A percentile compares a stretch with the other conserved stretches of the same genome.
Evolutionary conservation across 2,888 invertebrate genomes (phyloP).

Genomic region (Chymomyza amoena): DNA sequence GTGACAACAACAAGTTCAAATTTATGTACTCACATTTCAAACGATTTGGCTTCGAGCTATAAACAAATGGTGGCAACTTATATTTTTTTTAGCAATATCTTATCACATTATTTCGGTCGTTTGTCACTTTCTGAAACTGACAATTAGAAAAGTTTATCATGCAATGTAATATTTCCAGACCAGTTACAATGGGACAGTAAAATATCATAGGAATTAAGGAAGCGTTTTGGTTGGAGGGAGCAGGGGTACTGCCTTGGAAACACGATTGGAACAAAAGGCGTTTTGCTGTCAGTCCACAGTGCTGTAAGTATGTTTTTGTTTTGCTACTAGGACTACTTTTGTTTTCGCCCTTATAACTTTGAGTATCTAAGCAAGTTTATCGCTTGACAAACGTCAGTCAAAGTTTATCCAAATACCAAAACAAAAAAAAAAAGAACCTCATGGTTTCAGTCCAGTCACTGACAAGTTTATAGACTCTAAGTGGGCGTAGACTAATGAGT

Average conservation of each 20-base stretch:
- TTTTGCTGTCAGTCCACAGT: not conserved
- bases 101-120: slow-evolving; percentile 73
- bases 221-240: not conserved
- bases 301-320: not conserved
- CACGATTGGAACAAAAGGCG: not conserved
- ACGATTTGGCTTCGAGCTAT: not conserved
- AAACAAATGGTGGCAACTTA: not conserved
- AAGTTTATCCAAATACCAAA: slow-evolving; percentile 38
- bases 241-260: too few relatives aligned
- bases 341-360: slow-evolving; percentile 70
- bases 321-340: slow-evolving; percentile 24
- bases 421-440: not conserved
- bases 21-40: not conserved
- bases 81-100: not conserved
- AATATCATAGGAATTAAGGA: not conserved
- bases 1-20: not conserved
- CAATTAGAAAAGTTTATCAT: slow-evolving; percentile 74
- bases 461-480: not conserved
- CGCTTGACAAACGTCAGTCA: slow-evolving; percentile 64
- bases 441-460: not conserved
- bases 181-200: not conserved
- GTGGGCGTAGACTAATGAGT: too few relatives aligned
- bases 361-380: slow-evolving; percentile 63
- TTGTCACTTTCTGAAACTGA: slow-evolving; percentile 73
- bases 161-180: slow-evolving; percentile 19